Percentiles rank a stretch among this genome's conserved stretches.
Conservation (phyloP, 2,888 invertebrate genomes). For the Epiblema foenella region DNA sequence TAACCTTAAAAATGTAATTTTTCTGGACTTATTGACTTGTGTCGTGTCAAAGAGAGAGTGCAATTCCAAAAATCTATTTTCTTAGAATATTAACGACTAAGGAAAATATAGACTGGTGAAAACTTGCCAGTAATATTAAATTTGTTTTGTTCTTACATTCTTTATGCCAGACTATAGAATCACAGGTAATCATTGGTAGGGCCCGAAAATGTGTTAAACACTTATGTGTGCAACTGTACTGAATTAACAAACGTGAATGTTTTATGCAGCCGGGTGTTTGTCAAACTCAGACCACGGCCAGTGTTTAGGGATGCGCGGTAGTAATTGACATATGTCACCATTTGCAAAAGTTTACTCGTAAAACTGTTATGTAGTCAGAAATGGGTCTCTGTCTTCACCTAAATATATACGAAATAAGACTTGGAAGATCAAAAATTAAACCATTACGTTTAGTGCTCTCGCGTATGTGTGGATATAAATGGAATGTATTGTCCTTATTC, state of each 20-base stretch:
- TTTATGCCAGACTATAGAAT: too few species aligned
- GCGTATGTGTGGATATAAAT: neutral
- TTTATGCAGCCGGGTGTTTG: slow-evolving; percentile 37
- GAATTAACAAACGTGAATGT: slow-evolving; percentile 39
- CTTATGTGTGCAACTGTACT: slow-evolving; percentile 14
- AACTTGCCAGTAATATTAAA: too few species aligned
- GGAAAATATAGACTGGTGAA: too few species aligned
- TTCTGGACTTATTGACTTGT: too few species aligned
- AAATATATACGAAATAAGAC: neutral
- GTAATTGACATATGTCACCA: slow-evolving; percentile 41
- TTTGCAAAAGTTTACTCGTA: slow-evolving; percentile 19
- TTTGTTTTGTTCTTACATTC: too few species aligned
- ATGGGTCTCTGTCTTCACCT: neutral
- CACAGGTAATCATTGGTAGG: too few species aligned
- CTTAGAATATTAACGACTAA: too few species aligned
- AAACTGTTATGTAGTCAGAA: slow-evolving; percentile 9
- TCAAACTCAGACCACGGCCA: slow-evolving; percentile 17
- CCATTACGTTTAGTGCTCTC: neutral
- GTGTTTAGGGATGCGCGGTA: slow-evolving; percentile 24
- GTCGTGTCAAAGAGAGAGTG: too few species aligned
- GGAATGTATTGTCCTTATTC: neutral
- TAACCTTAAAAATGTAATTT: too few species aligned
- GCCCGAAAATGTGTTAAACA: neutral
- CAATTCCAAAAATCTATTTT: too few species aligned
- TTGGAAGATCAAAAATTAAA: neutral